Base-by-base conservation (phyloP, 1,140 invertebrate species). In the Teleopsis dalmanni region DNA sequence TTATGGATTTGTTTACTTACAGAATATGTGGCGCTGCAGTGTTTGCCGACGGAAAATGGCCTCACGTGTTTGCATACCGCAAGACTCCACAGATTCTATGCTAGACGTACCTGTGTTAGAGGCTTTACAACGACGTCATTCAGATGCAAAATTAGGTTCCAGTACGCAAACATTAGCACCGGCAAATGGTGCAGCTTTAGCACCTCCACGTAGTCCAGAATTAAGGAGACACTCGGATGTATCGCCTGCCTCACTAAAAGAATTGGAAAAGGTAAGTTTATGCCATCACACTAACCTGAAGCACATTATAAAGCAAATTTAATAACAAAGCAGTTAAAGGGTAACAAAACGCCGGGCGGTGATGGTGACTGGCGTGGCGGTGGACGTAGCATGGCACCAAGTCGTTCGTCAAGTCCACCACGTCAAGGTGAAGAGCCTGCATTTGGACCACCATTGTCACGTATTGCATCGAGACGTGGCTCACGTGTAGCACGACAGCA, bases 191-290 rank as follows among this genome's bases (percentile, higher is more conserved):
- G 62, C 74, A 3, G 70, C 72, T 10, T 69, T 88, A 13, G 85
- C 84, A 9, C 86, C 86, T 11, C 87, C 87, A 0, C 73, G 86
- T 22, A 87, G 83, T 50, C 84, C 86, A 0, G 87, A 90, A 57
- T 69, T 87, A 1, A 71, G 87, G 1, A 72, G 87, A 29, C 87
- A 90, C 59, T 88, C 85, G 1, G 87, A 89, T 52, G 86, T 89
- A 1, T 89, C 87, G 14, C 85, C 86, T 1, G 86, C 86, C 0
- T 88, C 85, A 29, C 72, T 89, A 4, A 89, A 88, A 61, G 86
- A 89, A 70, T 73, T 90, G 2, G 87, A 89, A 73, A 86, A 88
- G 78, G 86, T 88, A 75, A 73, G 72, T 63, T 13, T 31, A 31
- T 31, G 9, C n/a, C 18, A 7, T 18, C 43, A 35, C 44, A 22